Conservation (phyloP, 2,888 invertebrate species). For the Notodonta dromedarius region DNA sequence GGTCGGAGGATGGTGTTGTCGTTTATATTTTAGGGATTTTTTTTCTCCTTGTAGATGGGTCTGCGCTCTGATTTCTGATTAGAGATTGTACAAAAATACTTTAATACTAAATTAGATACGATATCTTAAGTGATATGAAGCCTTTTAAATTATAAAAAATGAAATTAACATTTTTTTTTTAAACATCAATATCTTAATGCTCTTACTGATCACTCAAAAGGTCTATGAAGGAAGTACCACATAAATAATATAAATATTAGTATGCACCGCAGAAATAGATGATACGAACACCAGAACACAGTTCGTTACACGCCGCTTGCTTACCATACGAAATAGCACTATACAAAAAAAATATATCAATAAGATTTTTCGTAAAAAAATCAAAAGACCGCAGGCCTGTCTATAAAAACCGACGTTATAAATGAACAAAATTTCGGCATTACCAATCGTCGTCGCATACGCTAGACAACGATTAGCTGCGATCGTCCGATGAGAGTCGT, state of each 20-base stretch:
- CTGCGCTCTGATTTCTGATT: conserved; percentile 49
- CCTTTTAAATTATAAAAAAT: no score
- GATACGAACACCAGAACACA: conserved; percentile 23
- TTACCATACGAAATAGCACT: not conserved
- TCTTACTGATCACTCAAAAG: no score
- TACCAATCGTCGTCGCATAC: conserved; percentile 1
- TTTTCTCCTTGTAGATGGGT: conserved; percentile 40
- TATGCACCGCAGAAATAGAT: conserved; percentile 1
- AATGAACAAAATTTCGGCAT: not conserved
- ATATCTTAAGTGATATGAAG: no score
- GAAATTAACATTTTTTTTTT: no score
- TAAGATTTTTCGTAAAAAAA: not conserved
- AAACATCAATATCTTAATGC: no score
- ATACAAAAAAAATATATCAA: not conserved
- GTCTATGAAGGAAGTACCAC: no score
- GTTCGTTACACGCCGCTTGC: conserved; percentile 26
- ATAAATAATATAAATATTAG: no score
- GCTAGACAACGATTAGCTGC: not conserved
- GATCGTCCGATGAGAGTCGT: not conserved
- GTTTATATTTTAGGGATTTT: conserved; percentile 49
- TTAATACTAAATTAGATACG: no score
- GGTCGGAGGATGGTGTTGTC: conserved; percentile 83
- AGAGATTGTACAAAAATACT: no score
- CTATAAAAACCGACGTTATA: not conserved
- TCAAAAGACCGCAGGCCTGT: conserved; percentile 5